Evolutionary conservation across 2,113 vertebrate genomes (phyloP).

Genomic region (Xenopus tropicalis): DNA sequence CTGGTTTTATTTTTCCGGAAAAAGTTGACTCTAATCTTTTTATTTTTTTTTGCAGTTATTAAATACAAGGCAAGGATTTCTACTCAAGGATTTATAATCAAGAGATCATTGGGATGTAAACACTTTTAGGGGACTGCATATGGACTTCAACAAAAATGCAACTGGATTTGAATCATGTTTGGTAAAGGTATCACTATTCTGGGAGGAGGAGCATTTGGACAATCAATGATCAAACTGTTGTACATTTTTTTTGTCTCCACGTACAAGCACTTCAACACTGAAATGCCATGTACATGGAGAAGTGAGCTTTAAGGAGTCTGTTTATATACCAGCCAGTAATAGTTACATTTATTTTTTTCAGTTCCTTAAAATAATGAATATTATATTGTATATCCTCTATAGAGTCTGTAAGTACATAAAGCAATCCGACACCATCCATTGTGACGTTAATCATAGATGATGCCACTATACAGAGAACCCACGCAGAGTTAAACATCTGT

Average conservation of each 20-base stretch:
- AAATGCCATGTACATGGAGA: no score
- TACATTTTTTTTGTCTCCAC: slow-evolving; percentile 46
- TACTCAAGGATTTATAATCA: slow-evolving; percentile 54
- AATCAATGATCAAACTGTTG: slow-evolving; percentile 47
- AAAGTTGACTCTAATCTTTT: not conserved
- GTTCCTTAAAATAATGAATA: no score
- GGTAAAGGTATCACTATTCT: slow-evolving; percentile 51
- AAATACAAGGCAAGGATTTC: slow-evolving; percentile 56
- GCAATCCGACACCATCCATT: no score
- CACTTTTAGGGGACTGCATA: slow-evolving; percentile 58
- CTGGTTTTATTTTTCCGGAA: no score
- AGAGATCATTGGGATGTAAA: slow-evolving; percentile 63
- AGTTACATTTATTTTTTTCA: no score
- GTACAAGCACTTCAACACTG: slow-evolving; percentile 15
- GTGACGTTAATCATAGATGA: no score
- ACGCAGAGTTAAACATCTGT: no score
- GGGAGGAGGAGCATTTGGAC: slow-evolving; percentile 50
- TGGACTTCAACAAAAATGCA: slow-evolving; percentile 54
- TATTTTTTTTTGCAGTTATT: slow-evolving; percentile 66
- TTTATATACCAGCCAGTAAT: no score
- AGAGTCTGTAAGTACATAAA: no score
- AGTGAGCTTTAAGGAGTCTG: no score
- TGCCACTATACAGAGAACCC: no score
- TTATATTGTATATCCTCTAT: no score
- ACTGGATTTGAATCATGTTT: slow-evolving; percentile 60